Percentiles rank a stretch among this genome's conserved stretches.
phyloP scores from a whole-genome alignment of 2,113 vertebrate species.

The Plectropomus leopardus region DNA sequence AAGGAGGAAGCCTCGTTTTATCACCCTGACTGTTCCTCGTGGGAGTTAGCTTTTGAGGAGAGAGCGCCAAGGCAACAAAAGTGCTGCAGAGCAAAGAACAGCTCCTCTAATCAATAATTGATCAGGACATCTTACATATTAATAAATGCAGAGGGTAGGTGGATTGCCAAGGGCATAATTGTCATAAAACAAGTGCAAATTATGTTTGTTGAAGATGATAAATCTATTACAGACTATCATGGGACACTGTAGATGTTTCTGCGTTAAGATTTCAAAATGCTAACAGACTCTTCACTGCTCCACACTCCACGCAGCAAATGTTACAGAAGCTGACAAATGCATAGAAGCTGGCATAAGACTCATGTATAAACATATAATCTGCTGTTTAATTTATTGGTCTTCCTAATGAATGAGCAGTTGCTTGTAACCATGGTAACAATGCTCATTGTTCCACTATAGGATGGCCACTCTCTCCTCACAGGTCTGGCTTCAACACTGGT shows the following conservation, averaged over 20 bases:
- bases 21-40: slow-evolving; percentile 19
- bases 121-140: slow-evolving; percentile 63
- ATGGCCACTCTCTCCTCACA: slow-evolving; percentile 55
- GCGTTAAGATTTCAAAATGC: neutral
- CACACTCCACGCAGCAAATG: neutral
- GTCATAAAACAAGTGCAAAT: slow-evolving; percentile 47
- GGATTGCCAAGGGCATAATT: neutral
- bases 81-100: slow-evolving; percentile 36
- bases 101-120: slow-evolving; percentile 71
- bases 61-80: slow-evolving; percentile 28
- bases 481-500: slow-evolving; percentile 52
- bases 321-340: neutral
- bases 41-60: slow-evolving; percentile 31
- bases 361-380: slow-evolving; percentile 1
- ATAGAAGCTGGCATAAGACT: neutral
- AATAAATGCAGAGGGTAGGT: slow-evolving; percentile 61
- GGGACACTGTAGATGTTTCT: neutral
- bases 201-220: slow-evolving; percentile 32
- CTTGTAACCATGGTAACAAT: slow-evolving; percentile 75
- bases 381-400: slow-evolving; percentile 13
- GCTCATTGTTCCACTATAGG: slow-evolving; percentile 42
- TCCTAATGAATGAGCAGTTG: slow-evolving; percentile 41
- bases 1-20: slow-evolving; percentile 28
- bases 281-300: neutral
- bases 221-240: slow-evolving; percentile 9